Conservation (phyloP, 1,140 invertebrate genomes). For the Mercenaria mercenaria region DNA sequence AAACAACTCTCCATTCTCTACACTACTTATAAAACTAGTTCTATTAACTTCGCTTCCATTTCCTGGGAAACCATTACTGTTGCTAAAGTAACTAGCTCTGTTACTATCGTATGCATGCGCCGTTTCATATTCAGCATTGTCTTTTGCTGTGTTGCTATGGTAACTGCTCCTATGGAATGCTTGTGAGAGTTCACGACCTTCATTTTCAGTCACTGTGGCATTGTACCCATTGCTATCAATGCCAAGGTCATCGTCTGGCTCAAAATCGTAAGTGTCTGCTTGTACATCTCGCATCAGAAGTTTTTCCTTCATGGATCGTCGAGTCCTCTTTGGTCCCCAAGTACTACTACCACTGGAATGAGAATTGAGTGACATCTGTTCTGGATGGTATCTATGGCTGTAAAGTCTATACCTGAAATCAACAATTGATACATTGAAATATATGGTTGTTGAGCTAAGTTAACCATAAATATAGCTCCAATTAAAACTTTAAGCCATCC, state of each 20-base stretch:
- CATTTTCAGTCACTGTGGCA: constrained; percentile 31
- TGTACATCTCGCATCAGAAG: constrained; percentile 67
- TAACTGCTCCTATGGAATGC: constrained; percentile 56
- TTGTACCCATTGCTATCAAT: constrained; percentile 62
- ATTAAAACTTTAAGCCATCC: too few relatives aligned
- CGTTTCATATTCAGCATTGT: constrained; percentile 1
- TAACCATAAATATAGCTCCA: too few relatives aligned
- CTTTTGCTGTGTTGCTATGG: constrained; percentile 45
- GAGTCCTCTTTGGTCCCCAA: constrained; percentile 46
- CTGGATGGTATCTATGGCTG: constrained; percentile 71
- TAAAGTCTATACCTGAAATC: constrained; percentile 70
- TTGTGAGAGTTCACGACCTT: constrained; percentile 57
- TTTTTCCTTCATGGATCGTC: constrained; percentile 77
- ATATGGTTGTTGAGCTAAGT: too few relatives aligned
- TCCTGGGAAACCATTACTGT: neutral
- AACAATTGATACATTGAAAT: too few relatives aligned
- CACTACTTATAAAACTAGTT: constrained; percentile 34
- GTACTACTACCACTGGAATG: constrained; percentile 53
- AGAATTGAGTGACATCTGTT: constrained; percentile 70
- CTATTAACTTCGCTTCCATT: neutral
- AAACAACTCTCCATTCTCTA: constrained; percentile 43
- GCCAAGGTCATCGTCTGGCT: constrained; percentile 53
- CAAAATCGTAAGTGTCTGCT: constrained; percentile 60
- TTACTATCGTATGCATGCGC: constrained; percentile 32
- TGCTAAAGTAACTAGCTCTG: constrained; percentile 40